These are phyloP conservation scores for Schlechtendalia chinensis DNA, from an alignment of 1,140 invertebrate species.

Conservation along the genomic window DNA sequence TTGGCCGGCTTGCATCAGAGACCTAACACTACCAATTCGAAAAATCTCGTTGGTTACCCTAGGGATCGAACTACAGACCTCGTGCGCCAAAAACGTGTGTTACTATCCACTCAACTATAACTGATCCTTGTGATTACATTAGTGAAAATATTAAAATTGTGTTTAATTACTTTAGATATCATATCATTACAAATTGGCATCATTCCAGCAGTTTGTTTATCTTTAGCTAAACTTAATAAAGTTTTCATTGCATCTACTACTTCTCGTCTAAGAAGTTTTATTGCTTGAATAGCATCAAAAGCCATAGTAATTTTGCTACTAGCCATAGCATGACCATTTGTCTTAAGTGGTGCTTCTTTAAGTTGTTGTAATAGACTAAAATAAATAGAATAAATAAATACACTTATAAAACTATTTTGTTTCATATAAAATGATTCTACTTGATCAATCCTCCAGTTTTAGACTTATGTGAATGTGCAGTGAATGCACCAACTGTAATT, in stretches of 20 bases:
- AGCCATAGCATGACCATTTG: slow-evolving; percentile 62
- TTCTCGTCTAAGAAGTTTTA: slow-evolving; percentile 74
- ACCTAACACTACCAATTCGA: too few relatives aligned
- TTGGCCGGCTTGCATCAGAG: too few relatives aligned
- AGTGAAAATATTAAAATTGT: not conserved
- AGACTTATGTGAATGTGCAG: slow-evolving; percentile 80
- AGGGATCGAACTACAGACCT: too few relatives aligned
- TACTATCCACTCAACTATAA: too few relatives aligned
- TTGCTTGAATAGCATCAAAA: slow-evolving; percentile 75
- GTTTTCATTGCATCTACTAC: slow-evolving; percentile 76
- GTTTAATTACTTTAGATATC: slow-evolving; percentile 63
- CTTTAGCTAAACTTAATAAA: slow-evolving; percentile 69
- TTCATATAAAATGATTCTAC: slow-evolving; percentile 57
- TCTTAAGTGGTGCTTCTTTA: slow-evolving; percentile 71
- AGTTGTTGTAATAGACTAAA: slow-evolving; percentile 75
- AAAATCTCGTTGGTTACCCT: too few relatives aligned
- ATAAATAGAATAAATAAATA: slow-evolving; percentile 37
- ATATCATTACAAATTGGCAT: slow-evolving; percentile 75
- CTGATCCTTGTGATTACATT: too few relatives aligned
- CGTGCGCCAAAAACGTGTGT: too few relatives aligned
- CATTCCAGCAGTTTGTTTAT: slow-evolving; percentile 71
- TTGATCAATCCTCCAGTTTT: slow-evolving; percentile 83
- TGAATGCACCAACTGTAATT: slow-evolving; percentile 88
- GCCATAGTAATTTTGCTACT: slow-evolving; percentile 75
- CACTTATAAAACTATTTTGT: not conserved